phyloP scores from a whole-genome alignment of 2,797 vertebrate species.

The Zalophus californianus region DNA sequence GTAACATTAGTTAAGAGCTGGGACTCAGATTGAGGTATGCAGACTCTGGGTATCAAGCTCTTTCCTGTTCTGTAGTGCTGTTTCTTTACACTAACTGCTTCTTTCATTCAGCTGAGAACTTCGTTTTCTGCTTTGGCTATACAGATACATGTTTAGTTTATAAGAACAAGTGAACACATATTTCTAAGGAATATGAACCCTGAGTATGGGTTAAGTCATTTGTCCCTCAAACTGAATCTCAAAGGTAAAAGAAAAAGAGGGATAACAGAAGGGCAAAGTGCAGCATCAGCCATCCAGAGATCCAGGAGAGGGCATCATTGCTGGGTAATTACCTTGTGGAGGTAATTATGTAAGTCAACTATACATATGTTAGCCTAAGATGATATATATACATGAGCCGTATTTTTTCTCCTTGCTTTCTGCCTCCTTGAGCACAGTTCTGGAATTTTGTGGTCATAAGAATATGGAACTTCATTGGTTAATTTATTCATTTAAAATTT shows the following conservation, averaged over 20 bases:
- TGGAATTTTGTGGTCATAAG: not conserved
- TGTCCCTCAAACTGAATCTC: not conserved
- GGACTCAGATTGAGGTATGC: not conserved
- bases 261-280: not conserved
- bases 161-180: not conserved
- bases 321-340: not conserved
- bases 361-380: not conserved
- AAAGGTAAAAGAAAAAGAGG: not conserved
- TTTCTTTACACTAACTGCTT: not conserved
- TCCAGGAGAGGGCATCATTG: not conserved
- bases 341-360: not conserved
- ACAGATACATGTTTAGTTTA: not conserved
- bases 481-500: not conserved
- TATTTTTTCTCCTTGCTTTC: not conserved
- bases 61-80: not conserved
- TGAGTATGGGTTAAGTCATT: not conserved
- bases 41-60: not conserved
- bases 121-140: not conserved
- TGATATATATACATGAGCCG: not conserved
- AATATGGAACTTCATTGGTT: not conserved
- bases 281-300: not conserved
- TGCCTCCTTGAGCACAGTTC: not conserved
- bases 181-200: conserved; percentile 11
- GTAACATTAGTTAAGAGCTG: not conserved
- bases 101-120: not conserved